Evolutionary conservation across 2,888 invertebrate genomes (phyloP).

Genomic region (Chymomyza caudatula): DNA sequence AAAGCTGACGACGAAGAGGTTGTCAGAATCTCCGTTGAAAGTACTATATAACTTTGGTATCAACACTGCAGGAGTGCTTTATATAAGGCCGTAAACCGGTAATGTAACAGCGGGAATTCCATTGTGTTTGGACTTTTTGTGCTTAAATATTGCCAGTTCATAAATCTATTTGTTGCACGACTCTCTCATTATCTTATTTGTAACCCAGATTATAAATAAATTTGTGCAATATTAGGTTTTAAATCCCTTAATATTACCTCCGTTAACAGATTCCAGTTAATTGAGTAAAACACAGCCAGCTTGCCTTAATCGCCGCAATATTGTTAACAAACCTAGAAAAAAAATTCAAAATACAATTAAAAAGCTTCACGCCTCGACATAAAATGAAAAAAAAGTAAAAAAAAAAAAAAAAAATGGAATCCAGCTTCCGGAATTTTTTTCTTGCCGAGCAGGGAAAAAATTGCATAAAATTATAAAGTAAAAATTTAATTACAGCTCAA

Average conservation of each 20-base stretch:
- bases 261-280: not conserved
- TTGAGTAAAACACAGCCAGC: not conserved
- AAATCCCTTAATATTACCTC: not conserved
- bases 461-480: constrained; percentile 66
- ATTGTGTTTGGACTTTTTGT: no score
- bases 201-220: not conserved
- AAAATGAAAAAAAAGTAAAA: constrained; percentile 13
- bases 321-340: not conserved
- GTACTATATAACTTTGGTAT: no score
- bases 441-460: constrained; percentile 44
- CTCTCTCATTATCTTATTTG: no score
- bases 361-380: constrained; percentile 40
- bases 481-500: constrained; percentile 65
- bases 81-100: no score
- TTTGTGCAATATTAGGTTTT: not conserved
- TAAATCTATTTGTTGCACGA: no score
- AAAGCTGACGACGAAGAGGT: no score
- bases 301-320: not conserved
- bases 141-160: no score
- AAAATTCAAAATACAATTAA: constrained; percentile 50
- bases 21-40: no score
- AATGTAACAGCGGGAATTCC: no score
- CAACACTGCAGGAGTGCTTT: no score
- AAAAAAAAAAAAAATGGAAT: constrained; percentile 20
- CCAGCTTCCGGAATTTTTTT: constrained; percentile 38